Evolutionary conservation across 1,140 invertebrate species (phyloP), one percentile per base, ranked within the genome.

Genomic region (Euschistus heros): DNA sequence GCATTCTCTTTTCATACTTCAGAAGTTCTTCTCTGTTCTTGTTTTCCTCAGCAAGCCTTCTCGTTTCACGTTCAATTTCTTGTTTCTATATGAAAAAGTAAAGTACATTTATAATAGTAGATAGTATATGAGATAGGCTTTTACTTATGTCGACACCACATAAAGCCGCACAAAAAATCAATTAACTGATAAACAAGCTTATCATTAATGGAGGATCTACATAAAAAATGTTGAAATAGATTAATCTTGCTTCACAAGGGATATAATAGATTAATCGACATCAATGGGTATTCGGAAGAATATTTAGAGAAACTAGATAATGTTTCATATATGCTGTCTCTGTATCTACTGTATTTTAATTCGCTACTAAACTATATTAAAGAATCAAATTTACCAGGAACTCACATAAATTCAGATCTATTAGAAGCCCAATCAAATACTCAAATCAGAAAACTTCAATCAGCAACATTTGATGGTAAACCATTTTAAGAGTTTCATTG

Each of bases 21-120:
- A 71, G 70, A 18, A 72, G 46, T 62, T 72, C 71, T 66, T 72
- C 69, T 66, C 69, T 66, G 44, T 72, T 70, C 42, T 62, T 66
- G 17, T 62, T 47, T 24, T 70, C 68, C 57, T 72, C 69, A 20
- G 67, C 63, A 24, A 66, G 22, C 18, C 57, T 15, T 4, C 37
- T 33, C 22, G 46, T 63, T 55, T 69, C 55, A 44, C 64, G 20
- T 37, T 70, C 66, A 24, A 61, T 33, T 62, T 68, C 69, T 64
- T 67, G 64, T 65, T 62, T 66, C 69, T 71, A 55, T 20, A 65
- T 44, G 3, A 18, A 47, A 55, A 60, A 26, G n/a, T 27, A 65
- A 50, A 50, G 2, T 22, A 50, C 14, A 50, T 18, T 18, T 54
- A 5, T 18, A 52, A 13, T 52, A 52, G 5, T 10, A 18, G 6